Conservation (phyloP, 2,113 vertebrate genomes). For the Elephas maximus region DNA sequence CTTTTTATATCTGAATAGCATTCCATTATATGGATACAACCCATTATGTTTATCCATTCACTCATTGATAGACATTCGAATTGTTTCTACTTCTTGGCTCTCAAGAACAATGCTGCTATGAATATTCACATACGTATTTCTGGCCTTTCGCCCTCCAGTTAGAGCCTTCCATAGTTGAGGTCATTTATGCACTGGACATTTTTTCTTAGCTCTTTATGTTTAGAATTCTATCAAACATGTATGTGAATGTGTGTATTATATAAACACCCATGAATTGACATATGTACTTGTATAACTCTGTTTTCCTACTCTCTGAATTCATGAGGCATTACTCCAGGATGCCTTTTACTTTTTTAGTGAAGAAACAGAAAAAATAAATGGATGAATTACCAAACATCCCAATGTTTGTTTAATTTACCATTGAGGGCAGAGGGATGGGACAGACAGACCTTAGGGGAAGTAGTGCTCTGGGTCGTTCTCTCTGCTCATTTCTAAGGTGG, state of each 20-base stretch:
- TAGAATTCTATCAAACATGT: conserved; percentile 29
- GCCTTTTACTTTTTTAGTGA: not conserved
- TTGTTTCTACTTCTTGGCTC: conserved; percentile 1
- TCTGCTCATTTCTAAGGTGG: not conserved
- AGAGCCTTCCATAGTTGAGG: not conserved
- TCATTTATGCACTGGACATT: not conserved
- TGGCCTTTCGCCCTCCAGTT: not conserved
- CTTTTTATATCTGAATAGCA: not conserved
- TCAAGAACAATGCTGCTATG: not conserved
- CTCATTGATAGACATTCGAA: not conserved
- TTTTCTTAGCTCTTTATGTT: not conserved
- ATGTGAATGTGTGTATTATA: not conserved
- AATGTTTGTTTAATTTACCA: not conserved
- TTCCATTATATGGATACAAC: not conserved
- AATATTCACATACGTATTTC: not conserved
- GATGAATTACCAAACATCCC: not conserved
- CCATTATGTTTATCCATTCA: not conserved
- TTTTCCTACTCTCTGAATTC: conserved; percentile 17
- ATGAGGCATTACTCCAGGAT: not conserved
- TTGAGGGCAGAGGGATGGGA: not conserved
- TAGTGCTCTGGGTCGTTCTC: not conserved
- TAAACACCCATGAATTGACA: not conserved
- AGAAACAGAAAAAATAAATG: not conserved
- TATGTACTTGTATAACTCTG: not conserved
- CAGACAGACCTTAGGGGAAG: no score